These are phyloP conservation scores for Calephelis perditalis DNA, from an alignment of 2,888 invertebrate species.

Conservation along the genomic window DNA sequence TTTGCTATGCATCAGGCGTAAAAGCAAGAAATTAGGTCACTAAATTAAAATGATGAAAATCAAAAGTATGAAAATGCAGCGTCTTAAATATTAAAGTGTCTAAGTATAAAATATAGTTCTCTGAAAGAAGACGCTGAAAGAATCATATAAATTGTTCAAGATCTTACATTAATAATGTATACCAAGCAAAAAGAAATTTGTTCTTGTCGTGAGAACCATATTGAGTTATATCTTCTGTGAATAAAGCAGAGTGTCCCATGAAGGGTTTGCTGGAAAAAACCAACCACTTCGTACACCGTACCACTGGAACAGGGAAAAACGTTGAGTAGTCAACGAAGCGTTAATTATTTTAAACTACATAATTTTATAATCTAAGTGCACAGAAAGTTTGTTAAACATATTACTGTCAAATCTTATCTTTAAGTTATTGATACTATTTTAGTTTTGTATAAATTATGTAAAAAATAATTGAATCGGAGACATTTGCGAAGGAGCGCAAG, in stretches of 20 bases:
- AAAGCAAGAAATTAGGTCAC: conserved; percentile 9
- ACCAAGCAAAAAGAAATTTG: conserved; percentile 21
- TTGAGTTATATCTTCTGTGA: conserved; percentile 15
- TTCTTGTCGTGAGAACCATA: conserved; percentile 9
- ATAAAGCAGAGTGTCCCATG: conserved; percentile 20
- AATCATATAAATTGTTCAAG: conserved; percentile 28
- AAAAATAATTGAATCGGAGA: too few species aligned
- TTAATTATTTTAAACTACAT: too few species aligned
- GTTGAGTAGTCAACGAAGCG: conserved; percentile 10
- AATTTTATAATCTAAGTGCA: too few species aligned
- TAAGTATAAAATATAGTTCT: conserved; percentile 21
- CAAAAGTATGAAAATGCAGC: conserved; percentile 4
- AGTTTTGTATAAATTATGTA: too few species aligned
- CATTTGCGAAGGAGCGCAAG: too few species aligned
- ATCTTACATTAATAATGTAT: conserved; percentile 29
- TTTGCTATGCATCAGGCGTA: not conserved
- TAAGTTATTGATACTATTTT: too few species aligned
- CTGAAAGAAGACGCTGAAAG: conserved; percentile 21
- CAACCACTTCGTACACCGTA: conserved; percentile 23
- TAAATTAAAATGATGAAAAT: conserved; percentile 1
- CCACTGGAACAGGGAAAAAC: conserved; percentile 20
- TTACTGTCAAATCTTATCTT: too few species aligned
- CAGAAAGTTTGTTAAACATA: too few species aligned
- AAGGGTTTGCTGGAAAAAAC: conserved; percentile 18
- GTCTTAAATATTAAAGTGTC: conserved; percentile 7